A percentile compares a stretch with the other conserved stretches of the same genome.
Evolutionary conservation across 2,797 vertebrate species (phyloP).

Genomic region (Anabacerthia variegaticeps): DNA sequence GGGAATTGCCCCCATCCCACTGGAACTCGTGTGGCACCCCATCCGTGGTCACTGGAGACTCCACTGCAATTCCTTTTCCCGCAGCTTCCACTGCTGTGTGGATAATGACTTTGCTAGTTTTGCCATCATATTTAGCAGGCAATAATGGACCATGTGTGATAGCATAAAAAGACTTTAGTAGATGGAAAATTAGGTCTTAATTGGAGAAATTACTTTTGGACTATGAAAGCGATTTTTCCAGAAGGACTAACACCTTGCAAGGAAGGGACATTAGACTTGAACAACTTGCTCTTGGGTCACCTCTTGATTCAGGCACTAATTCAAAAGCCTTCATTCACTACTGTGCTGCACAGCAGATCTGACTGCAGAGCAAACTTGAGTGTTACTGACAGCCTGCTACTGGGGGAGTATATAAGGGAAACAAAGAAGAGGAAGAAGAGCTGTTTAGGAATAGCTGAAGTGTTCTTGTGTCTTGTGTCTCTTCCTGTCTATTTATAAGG

Average conservation of each 20-base stretch:
- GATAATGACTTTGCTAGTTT: not conserved
- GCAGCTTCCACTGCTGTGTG: not conserved
- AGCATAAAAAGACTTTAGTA: not conserved
- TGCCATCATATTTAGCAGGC: not conserved
- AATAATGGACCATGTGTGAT: not conserved
- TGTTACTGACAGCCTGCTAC: not conserved
- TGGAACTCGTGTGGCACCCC: not conserved
- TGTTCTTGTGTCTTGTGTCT: not conserved
- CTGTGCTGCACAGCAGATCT: rapidly evolving
- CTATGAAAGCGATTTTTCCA: not conserved
- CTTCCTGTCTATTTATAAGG: not conserved
- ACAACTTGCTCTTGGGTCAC: not conserved
- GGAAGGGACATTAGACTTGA: not conserved
- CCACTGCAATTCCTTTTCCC: not conserved
- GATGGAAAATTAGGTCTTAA: not conserved
- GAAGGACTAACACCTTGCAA: not conserved
- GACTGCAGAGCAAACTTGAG: not conserved
- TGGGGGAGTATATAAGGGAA: not conserved
- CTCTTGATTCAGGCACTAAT: not conserved
- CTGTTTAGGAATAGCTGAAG: not conserved
- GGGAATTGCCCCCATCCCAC: not conserved
- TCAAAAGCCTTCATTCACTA: not conserved
- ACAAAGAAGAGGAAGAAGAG: not conserved
- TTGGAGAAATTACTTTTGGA: not conserved
- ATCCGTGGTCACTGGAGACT: rapidly evolving